Percentiles rank a stretch among this genome's conserved stretches.
These are phyloP conservation scores for Ariolimax columbianus DNA, from an alignment of 2,888 invertebrate species.

Conservation along the genomic window DNA sequence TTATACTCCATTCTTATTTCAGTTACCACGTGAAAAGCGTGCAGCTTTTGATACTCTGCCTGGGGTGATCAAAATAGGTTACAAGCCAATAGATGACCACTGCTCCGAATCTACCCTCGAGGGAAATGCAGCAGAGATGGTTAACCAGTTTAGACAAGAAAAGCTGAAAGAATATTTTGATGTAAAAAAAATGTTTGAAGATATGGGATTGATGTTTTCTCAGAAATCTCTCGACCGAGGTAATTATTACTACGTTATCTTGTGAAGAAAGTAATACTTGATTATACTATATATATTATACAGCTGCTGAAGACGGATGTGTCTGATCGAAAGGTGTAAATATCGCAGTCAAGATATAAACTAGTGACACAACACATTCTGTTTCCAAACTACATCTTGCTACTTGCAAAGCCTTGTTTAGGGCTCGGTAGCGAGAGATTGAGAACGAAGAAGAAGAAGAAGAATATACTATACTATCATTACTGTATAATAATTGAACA, in stretches of 20 bases:
- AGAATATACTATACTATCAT: too few relatives aligned
- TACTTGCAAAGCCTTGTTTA: too few relatives aligned
- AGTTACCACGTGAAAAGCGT: conserved; percentile 44
- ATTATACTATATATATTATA: too few relatives aligned
- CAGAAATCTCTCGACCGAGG: conserved; percentile 71
- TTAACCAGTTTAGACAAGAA: conserved; percentile 72
- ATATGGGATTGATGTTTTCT: conserved; percentile 65
- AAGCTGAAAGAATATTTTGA: conserved; percentile 73
- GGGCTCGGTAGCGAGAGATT: too few relatives aligned
- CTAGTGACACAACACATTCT: too few relatives aligned
- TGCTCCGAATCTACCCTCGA: conserved; percentile 70
- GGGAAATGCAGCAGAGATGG: conserved; percentile 66
- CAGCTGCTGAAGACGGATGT: too few relatives aligned
- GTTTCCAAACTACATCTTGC: too few relatives aligned
- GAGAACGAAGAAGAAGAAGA: too few relatives aligned
- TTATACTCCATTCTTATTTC: neutral
- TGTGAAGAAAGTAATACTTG: too few relatives aligned
- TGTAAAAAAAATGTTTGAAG: conserved; percentile 67
- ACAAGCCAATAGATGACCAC: conserved; percentile 73
- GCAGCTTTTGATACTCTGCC: conserved; percentile 52
- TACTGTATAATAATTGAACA: too few relatives aligned
- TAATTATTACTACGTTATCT: conserved; percentile 43
- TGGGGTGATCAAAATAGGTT: conserved; percentile 71
- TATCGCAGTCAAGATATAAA: too few relatives aligned
- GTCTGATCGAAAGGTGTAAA: too few relatives aligned